Evolutionary conservation across 2,888 invertebrate species (phyloP).

Genomic region (Trilocha varians): DNA sequence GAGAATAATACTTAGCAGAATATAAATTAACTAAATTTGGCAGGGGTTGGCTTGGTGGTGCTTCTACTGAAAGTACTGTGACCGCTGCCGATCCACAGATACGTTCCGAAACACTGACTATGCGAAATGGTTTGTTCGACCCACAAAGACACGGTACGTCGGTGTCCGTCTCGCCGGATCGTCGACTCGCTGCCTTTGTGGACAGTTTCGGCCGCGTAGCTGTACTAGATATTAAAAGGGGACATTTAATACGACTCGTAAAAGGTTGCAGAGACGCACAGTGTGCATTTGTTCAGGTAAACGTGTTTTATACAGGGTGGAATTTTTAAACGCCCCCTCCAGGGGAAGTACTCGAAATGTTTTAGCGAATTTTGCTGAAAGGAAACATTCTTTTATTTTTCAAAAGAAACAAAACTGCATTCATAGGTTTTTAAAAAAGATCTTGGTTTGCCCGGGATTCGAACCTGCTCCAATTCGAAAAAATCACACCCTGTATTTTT

Average conservation of each 20-base stretch:
- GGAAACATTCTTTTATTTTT: too few species aligned
- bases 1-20: too few species aligned
- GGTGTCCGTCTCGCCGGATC: constrained; percentile 85
- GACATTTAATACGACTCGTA: constrained; percentile 88
- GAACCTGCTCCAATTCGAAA: too few species aligned
- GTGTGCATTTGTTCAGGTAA: constrained; percentile 91
- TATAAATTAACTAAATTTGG: not conserved
- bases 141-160: constrained; percentile 79
- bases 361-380: too few species aligned
- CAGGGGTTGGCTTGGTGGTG: constrained; percentile 64
- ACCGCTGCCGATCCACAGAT: constrained; percentile 61
- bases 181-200: constrained; percentile 83
- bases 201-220: constrained; percentile 92
- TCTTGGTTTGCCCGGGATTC: too few species aligned
- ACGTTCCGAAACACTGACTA: constrained; percentile 81
- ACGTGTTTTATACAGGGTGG: too few species aligned
- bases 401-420: too few species aligned
- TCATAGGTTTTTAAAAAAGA: too few species aligned
- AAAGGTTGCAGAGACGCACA: constrained; percentile 98
- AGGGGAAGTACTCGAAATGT: too few species aligned
- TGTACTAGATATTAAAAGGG: constrained; percentile 86
- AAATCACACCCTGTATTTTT: too few species aligned
- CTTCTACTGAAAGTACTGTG: constrained; percentile 34
- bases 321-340: too few species aligned
- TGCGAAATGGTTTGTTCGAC: constrained; percentile 88